Evolutionary conservation across 2,888 invertebrate species (phyloP), one percentile per base, ranked within the genome.

Genomic region (Desoria tigrina): DNA sequence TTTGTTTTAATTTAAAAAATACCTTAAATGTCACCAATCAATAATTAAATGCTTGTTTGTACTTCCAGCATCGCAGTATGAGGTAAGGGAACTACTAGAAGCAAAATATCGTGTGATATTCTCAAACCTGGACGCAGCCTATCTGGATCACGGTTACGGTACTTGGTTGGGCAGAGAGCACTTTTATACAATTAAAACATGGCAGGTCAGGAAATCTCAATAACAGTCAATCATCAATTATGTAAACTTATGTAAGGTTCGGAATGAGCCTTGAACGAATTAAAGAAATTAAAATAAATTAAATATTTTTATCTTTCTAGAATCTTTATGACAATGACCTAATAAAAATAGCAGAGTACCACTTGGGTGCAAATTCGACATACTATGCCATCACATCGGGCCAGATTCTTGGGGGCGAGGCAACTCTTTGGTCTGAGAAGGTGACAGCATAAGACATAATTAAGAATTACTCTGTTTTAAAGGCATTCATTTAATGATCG

Each of bases 381-480:
- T 58, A 67, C 21, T 73, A 76, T 56, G 71, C 68, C 21, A 32
- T 75, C 4, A 69, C 74, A 4, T 56, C 69, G 27, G 75, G 75
- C n/a, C 74, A 74, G 28, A 80, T 84, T 49, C 75, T 84, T 14
- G 84, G 84, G 11, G 84, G 83, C 1, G 83, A 84, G 76, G 85
- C 88, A 0, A 90, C 91, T 70, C 88, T 92, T 86, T 94, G 93
- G 93, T 86, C 87, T 50, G 93, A 94, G 80, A 88, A 86, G 77
- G 87, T 89, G 0, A 4, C n/a, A n/a, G n/a, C n/a, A n/a, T n/a
- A n/a, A n/a, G n/a, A n/a, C n/a, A n/a, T n/a, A 88, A 45, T 7
- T n/a, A 24, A 55, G 28, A 55, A 37, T 55, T 55, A 14, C 11
- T 32, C 32, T 32, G 32, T 32, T 11, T 7, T 32, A 32, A 7